Evolutionary conservation across 2,888 invertebrate genomes (phyloP), one percentile per base, ranked within the genome.

Genomic region (Agelastica alni): DNA sequence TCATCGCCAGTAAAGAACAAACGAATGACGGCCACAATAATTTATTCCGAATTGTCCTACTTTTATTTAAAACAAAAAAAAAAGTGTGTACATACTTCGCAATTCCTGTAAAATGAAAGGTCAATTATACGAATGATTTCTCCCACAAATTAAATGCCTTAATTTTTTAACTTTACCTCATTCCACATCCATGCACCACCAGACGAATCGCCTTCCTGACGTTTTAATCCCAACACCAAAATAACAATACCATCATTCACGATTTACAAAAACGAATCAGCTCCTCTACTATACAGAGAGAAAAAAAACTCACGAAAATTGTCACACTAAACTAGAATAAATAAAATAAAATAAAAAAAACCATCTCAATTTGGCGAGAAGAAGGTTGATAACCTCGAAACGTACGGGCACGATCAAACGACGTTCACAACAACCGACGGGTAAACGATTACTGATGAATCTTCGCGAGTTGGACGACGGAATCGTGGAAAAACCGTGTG

Each of bases 131-230:
- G n/a, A n/a, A n/a, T n/a, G n/a, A n/a, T n/a, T n/a, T n/a, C n/a
- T n/a, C n/a, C n/a, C n/a, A n/a, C n/a, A n/a, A n/a, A n/a, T n/a
- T n/a, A n/a, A n/a, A n/a, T n/a, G n/a, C n/a, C n/a, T n/a, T n/a
- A n/a, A n/a, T n/a, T n/a, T n/a, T n/a, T n/a, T n/a, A n/a, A n/a
- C n/a, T n/a, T n/a, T 54, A 65, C 65, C 62, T 65, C 63, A 65
- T 65, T 65, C 65, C 65, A 65, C 65, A 65, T 65, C 58, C 63
- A 63, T 60, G 58, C 43, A 43, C 39, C 41, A 22, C 17, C 26
- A n/a, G n/a, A 13, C 7, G 12, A 45, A 48, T 45, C 53, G 39
- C 39, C 51, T 43, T 13, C 39, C 43, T 26, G 26, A 45, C n/a
- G n/a, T n/a, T 13, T 59, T 45, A 59, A 53, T 59, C 59, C 59